Evolutionary conservation across 2,797 vertebrate genomes (phyloP), one percentile per base, ranked within the genome.

Genomic region (Mormyrus proboscirostris): DNA sequence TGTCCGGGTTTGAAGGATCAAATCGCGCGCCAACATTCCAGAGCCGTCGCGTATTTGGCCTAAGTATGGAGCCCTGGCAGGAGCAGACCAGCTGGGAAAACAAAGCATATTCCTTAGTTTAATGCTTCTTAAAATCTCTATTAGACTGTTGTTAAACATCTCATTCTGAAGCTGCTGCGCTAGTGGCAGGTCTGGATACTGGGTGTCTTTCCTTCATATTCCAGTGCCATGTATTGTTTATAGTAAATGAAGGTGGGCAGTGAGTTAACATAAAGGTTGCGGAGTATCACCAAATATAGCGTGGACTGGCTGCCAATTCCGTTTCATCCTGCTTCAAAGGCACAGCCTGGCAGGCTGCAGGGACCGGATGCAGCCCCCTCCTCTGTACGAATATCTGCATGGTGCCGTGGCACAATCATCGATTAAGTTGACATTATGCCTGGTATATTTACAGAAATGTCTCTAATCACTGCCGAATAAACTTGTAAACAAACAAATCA

Each of bases 271-370:
- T 62, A 62, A 62, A 25, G 59, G 59, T 62, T 62, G 59, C 8
- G 0, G 29, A 38, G 29, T 12, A 69, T 69, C 62, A 69, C 62
- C 62, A 38, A 38, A 76, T 76, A 41, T 44, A 76, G 69, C 12
- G 16, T 25, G 10, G 62, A 69, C 62, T 5, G 25, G 25, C 62
- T 79, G 73, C 73, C 25, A 6, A 16, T 79, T 44, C 14, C 6
- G 33, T 79, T 41, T 79, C 73, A 79, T 79, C 38, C 73, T 79
- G 73, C 44, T 79, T 79, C 73, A 79, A 79, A 79, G 38, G 73
- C 73, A 2, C 33, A 16, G 29, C 14, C 16, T 79, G 38, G 73
- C 73, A 44, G 73, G 16, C 16, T 6, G 73, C 16, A n/a, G 73
- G 16, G 33, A 7, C 73, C 16, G 33, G 14, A 44, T 19, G 73